Evolutionary conservation across 1,140 invertebrate species (phyloP).

Genomic region (Calliphora vicina): DNA sequence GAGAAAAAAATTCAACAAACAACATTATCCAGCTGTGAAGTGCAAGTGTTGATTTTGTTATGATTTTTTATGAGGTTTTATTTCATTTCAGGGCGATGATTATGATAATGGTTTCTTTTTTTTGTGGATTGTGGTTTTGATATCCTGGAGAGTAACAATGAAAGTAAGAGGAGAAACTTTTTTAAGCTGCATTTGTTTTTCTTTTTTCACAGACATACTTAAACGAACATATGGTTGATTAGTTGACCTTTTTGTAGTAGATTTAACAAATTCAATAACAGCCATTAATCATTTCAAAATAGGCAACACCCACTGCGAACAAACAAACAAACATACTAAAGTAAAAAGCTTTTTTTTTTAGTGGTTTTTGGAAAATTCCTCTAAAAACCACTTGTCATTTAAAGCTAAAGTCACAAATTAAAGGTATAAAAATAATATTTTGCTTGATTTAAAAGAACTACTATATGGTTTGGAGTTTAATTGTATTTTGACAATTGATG

Average conservation of each 20-base stretch:
- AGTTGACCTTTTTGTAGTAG: constrained; percentile 2
- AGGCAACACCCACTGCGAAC: not conserved
- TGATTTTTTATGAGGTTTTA: constrained; percentile 27
- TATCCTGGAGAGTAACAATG: constrained; percentile 7
- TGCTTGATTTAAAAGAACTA: not conserved
- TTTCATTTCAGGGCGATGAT: not conserved
- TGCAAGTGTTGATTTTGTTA: constrained; percentile 27
- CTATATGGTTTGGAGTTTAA: not conserved
- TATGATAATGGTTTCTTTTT: constrained; percentile 7
- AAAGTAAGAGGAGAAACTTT: not conserved
- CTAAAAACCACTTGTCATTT: not conserved
- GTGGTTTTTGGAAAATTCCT: not conserved
- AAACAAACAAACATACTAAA: not conserved
- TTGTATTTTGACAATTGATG: constrained; percentile 62
- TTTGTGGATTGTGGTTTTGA: constrained; percentile 8
- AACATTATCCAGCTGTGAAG: constrained; percentile 24
- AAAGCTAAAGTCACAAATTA: not conserved
- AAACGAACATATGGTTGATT: constrained; percentile 9
- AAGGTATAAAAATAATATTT: not conserved
- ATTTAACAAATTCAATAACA: constrained; percentile 14
- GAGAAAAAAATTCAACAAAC: not conserved
- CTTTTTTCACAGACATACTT: too few species aligned
- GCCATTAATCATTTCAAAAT: not conserved
- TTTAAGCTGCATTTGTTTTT: not conserved
- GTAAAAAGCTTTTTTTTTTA: not conserved